Evolutionary conservation across 2,113 vertebrate genomes (phyloP), one percentile per base, ranked within the genome.

Genomic region (Cheirogaleus medius): DNA sequence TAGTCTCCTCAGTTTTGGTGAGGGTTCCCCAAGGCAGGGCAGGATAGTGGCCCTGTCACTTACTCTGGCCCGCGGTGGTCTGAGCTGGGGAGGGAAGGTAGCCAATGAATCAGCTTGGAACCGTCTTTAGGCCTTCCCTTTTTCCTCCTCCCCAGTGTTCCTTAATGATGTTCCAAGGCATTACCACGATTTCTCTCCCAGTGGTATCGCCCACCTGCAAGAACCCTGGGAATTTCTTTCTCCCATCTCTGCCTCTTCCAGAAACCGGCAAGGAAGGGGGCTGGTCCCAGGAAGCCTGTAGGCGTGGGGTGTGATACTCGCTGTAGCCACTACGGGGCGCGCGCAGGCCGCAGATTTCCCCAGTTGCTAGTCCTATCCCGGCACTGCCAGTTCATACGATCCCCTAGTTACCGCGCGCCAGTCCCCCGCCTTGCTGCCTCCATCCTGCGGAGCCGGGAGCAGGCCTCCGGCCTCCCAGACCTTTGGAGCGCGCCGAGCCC

Each of bases 281-380:
- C n/a, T 58, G 52, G 34, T 77, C 56, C 49, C 42, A 11, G 23
- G 80, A 42, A 71, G 15, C 64, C 42, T 52, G 89, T 20, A 39
- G 73, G 37, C 34, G 37, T 52, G 66, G 92, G 90, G 83, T 97
- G 98, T 94, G 74, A 94, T 97, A 81, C 95, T 97, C 83, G 64
- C 89, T 68, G 69, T 76, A 84, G 95, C 96, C 98, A 97, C 98
- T 94, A 71, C 0, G 97, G 96, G 97, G 97, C 97, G 97, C 96
- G 97, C 97, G 96, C 96, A 93, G 97, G 97, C 85, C 97, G 97
- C 97, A 60, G 82, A 96, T 96, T 93, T 91, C 89, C 91, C 95
- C 15, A 11, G 94, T 87, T 91, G 93, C 89, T 81, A 92, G 84
- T 54, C 13, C 60, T 8, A 34, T 25, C 18, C 49, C 1, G 13